phyloP scores from a whole-genome alignment of 2,113 vertebrate species.

The Sylvilagus bachmani region DNA sequence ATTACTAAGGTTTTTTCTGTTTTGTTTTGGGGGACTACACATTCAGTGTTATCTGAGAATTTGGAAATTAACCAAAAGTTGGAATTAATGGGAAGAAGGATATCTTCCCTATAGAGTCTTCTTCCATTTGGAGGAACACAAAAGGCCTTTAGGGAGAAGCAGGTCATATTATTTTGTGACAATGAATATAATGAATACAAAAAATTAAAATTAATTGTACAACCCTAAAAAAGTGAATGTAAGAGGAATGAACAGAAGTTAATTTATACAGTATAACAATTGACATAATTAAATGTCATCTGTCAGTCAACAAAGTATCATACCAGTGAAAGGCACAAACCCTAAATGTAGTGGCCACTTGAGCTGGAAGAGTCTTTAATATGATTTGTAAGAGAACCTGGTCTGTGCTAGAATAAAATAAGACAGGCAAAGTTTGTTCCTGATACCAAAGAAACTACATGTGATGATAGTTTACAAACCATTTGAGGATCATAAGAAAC shows the following conservation, averaged over 20 bases:
- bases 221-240: neutral
- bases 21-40: neutral
- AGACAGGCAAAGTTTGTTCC: constrained; percentile 49
- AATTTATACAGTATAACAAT: neutral
- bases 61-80: constrained; percentile 41
- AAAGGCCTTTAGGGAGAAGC: neutral
- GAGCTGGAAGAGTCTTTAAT: neutral
- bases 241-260: constrained; percentile 7
- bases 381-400: neutral
- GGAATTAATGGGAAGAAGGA: neutral
- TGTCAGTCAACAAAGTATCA: neutral
- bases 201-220: constrained; percentile 58
- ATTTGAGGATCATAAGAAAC: constrained; percentile 53
- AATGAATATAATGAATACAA: constrained; percentile 60
- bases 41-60: neutral
- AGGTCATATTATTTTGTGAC: constrained; percentile 50
- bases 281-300: neutral
- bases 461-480: constrained; percentile 52
- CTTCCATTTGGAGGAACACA: constrained; percentile 24
- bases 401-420: constrained; percentile 39
- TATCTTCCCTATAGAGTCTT: neutral
- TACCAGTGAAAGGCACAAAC: neutral
- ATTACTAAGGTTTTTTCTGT: neutral
- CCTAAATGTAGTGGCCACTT: neutral
- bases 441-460: constrained; percentile 53